Conservation (phyloP, 2,888 invertebrate species). For the Cheilosia vulpina region DNA sequence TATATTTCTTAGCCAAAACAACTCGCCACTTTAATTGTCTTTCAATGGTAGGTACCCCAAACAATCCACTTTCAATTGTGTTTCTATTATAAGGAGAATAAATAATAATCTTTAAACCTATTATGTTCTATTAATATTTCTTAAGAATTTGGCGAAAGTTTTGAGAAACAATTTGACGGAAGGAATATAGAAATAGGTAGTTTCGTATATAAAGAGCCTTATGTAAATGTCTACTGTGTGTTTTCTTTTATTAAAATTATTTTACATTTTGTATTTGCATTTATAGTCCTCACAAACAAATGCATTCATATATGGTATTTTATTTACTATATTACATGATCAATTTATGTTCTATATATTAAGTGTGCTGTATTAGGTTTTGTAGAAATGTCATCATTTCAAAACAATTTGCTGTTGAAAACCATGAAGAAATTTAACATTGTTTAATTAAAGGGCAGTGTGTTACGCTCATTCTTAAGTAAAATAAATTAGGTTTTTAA, state of each 20-base stretch:
- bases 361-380: conserved; percentile 5
- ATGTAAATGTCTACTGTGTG: conserved; percentile 11
- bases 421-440: conserved; percentile 30
- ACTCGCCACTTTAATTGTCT: not conserved
- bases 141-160: conserved; percentile 53
- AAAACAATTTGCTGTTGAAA: conserved; percentile 28
- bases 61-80: not conserved
- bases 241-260: conserved; percentile 22
- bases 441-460: conserved; percentile 54
- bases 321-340: conserved; percentile 55
- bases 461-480: conserved; percentile 6
- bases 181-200: conserved; percentile 24
- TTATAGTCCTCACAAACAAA: not conserved
- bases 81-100: not conserved
- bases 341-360: conserved; percentile 26
- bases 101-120: conserved; percentile 5
- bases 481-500: no score
- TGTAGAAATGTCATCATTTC: conserved; percentile 10
- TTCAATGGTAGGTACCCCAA: not conserved
- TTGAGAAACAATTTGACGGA: conserved; percentile 44
- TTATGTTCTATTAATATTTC: conserved; percentile 6
- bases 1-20: not conserved
- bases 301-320: conserved; percentile 15
- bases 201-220: conserved; percentile 7
- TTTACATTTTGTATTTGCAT: conserved; percentile 30